Evolutionary conservation across 2,113 vertebrate species (phyloP).

Genomic region (Probosciger aterrimus): DNA sequence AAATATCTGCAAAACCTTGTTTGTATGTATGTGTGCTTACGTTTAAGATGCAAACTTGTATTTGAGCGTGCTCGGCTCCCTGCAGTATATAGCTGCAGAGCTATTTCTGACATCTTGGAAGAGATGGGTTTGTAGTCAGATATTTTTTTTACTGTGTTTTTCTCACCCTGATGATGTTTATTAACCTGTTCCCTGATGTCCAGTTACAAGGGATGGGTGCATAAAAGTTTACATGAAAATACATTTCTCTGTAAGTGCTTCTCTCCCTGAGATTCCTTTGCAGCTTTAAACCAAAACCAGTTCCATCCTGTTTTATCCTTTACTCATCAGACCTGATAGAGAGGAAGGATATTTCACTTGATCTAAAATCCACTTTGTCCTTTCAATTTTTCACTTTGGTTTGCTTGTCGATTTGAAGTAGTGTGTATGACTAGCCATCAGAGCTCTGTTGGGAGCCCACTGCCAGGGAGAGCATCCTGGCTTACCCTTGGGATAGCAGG

Average conservation of each 20-base stretch:
- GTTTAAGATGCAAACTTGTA: slow-evolving; percentile 39
- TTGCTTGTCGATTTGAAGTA: neutral
- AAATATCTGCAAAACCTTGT: slow-evolving; percentile 48
- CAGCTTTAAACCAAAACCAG: slow-evolving; percentile 50
- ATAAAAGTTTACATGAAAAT: slow-evolving; percentile 67
- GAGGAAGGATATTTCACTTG: neutral
- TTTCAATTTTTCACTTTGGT: neutral
- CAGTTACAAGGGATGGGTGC: slow-evolving; percentile 22
- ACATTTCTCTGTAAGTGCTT: slow-evolving; percentile 49
- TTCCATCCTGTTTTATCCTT: slow-evolving; percentile 42
- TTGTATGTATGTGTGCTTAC: slow-evolving; percentile 33
- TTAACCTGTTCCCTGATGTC: slow-evolving; percentile 55
- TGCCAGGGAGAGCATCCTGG: neutral
- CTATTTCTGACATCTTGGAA: slow-evolving; percentile 18
- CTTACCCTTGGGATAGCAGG: neutral
- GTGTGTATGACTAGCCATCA: neutral
- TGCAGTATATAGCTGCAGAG: slow-evolving; percentile 24
- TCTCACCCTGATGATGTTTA: slow-evolving; percentile 48
- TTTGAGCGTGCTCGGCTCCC: neutral
- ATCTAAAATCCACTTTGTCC: neutral
- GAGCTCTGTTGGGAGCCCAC: neutral
- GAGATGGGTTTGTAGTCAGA: slow-evolving; percentile 21
- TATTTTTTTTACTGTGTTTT: slow-evolving; percentile 32
- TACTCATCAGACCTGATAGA: neutral
- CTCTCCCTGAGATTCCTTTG: neutral